These are phyloP conservation scores for Tribolium castaneum DNA, from an alignment of 1,140 invertebrate genomes.

Conservation along the genomic window DNA sequence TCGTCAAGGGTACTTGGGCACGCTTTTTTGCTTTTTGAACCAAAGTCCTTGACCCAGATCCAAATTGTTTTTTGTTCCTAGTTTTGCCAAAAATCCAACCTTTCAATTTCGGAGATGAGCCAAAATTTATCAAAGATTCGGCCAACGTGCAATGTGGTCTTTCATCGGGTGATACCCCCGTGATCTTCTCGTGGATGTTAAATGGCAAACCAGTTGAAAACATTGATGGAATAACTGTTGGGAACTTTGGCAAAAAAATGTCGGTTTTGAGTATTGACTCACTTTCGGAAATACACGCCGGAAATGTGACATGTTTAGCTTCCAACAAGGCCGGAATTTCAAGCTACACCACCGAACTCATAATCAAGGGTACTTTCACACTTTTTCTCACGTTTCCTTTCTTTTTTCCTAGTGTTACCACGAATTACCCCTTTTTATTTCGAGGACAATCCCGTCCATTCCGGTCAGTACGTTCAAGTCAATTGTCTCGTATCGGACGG, in stretches of 20 bases:
- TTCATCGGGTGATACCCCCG: constrained; percentile 57
- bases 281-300: constrained; percentile 75
- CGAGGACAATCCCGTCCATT: constrained; percentile 74
- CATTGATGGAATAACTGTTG: constrained; percentile 52
- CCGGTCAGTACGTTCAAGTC: constrained; percentile 78
- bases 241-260: constrained; percentile 75
- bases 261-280: constrained; percentile 81
- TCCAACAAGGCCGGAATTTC: constrained; percentile 75
- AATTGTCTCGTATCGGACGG: constrained; percentile 80
- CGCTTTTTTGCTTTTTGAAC: constrained; percentile 43
- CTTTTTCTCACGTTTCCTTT: constrained; percentile 22
- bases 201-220: constrained; percentile 66
- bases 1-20: constrained; percentile 75
- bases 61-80: constrained; percentile 67
- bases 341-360: constrained; percentile 74
- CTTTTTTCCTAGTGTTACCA: constrained; percentile 60
- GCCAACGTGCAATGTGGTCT: constrained; percentile 57
- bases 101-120: constrained; percentile 73
- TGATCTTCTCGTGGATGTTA: constrained; percentile 74
- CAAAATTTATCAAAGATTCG: constrained; percentile 63
- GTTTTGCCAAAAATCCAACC: constrained; percentile 73
- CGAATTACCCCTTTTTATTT: constrained; percentile 78
- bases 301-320: constrained; percentile 82
- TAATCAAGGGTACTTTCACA: constrained; percentile 76
- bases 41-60: constrained; percentile 61